Conservation (phyloP, 2,888 invertebrate species). For the Homarus gammarus region DNA sequence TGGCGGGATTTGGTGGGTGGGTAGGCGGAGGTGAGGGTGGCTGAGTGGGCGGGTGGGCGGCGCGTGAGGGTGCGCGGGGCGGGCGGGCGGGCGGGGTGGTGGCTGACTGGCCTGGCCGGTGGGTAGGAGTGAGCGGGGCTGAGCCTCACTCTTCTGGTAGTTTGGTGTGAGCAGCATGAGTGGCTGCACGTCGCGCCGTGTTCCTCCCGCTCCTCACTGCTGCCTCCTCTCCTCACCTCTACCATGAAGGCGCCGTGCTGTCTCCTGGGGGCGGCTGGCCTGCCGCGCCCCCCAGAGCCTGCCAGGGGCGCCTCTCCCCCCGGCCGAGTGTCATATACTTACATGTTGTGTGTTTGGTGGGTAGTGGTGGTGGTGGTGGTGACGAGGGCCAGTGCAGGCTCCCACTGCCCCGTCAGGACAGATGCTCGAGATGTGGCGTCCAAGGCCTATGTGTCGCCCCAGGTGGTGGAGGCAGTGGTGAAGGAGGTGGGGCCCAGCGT, state of each 20-base stretch:
- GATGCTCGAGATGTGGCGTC: slow-evolving; percentile 64
- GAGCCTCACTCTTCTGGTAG: slow-evolving; percentile 27
- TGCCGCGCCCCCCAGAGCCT: slow-evolving; percentile 68
- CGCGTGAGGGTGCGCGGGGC: neutral
- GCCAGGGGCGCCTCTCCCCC: slow-evolving; percentile 33
- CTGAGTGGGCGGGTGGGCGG: neutral
- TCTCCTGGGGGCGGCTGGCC: slow-evolving; percentile 71
- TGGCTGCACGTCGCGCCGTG: slow-evolving; percentile 61
- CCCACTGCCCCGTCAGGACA: slow-evolving; percentile 66
- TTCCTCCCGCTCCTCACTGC: slow-evolving; percentile 59
- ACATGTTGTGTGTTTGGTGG: slow-evolving; percentile 64
- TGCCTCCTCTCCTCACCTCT: slow-evolving; percentile 60
- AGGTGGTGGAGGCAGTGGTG: slow-evolving; percentile 68
- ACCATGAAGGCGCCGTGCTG: slow-evolving; percentile 73
- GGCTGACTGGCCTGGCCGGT: slow-evolving; percentile 13
- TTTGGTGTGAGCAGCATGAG: slow-evolving; percentile 66
- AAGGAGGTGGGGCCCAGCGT: slow-evolving; percentile 15
- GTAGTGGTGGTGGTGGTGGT: slow-evolving; percentile 46
- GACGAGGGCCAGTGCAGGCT: neutral
- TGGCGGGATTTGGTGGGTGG: neutral
- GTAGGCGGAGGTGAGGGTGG: neutral
- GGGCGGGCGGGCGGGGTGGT: neutral
- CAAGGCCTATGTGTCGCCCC: slow-evolving; percentile 65
- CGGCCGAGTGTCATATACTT: slow-evolving; percentile 55
- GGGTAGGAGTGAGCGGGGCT: neutral